These are phyloP conservation scores for Urocolius indicus DNA, from an alignment of 2,113 vertebrate species.

Conservation along the genomic window DNA sequence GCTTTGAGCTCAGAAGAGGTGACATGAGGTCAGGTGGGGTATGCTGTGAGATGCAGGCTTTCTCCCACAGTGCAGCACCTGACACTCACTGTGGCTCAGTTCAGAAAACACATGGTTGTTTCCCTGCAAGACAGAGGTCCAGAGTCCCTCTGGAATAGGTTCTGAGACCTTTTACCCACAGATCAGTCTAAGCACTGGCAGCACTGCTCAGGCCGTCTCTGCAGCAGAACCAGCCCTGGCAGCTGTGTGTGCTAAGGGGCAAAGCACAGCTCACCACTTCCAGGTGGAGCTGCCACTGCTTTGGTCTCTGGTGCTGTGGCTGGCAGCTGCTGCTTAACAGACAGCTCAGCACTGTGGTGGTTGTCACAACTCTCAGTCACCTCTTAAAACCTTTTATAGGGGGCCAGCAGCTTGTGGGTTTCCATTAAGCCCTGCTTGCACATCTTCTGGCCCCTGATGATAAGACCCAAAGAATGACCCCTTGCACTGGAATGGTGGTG, in stretches of 20 bases:
- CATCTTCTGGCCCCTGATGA: not conserved
- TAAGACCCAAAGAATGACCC: accelerated
- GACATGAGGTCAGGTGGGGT: not conserved
- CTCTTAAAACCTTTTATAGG: not conserved
- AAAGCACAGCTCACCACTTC: not conserved
- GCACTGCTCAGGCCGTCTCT: accelerated
- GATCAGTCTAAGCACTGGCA: not conserved
- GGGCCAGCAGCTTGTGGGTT: accelerated
- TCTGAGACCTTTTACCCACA: not conserved
- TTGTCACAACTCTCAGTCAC: accelerated
- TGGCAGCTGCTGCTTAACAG: not conserved
- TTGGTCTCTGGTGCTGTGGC: accelerated
- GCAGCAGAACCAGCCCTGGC: not conserved
- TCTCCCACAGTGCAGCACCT: not conserved
- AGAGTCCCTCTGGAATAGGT: no score
- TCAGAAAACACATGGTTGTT: not conserved
- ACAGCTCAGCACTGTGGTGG: not conserved
- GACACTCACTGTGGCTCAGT: not conserved
- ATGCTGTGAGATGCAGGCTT: accelerated
- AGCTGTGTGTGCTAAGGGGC: not conserved
- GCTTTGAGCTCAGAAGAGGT: not conserved
- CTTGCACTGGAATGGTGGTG: not conserved
- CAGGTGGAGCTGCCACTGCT: accelerated
- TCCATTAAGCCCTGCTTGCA: not conserved
- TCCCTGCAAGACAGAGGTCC: not conserved